Base-by-base conservation (phyloP, 2,797 vertebrate species). In the Amazonetta brasiliensis region DNA sequence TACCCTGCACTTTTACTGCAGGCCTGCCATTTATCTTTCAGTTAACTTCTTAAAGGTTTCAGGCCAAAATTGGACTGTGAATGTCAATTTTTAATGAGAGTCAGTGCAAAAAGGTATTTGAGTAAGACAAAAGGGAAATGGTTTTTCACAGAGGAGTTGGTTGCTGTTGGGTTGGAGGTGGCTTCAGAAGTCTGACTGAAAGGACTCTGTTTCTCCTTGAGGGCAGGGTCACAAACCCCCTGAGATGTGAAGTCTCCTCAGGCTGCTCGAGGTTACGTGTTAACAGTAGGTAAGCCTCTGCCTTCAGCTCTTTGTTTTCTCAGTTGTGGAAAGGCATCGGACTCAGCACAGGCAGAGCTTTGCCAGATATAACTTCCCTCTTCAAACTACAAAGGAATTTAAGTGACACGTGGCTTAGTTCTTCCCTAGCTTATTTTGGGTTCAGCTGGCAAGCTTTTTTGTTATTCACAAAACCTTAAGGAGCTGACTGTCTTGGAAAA, bases 401-500 rank as follows among this genome's bases (percentile, higher is more conserved):
- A 46, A 62, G 50, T 50, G 69, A 35, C 43, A 20, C 18, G 25
- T 44, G 50, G 60, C 37, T 77, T 89, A 55, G 83, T 89, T 95
- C 19, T 90, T 59, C 56, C 87, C 79, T 39, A 74, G 46, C 41
- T 89, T 90, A n/a, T 20, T 84, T 90, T 87, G 72, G 19, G 58
- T 89, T 94, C 60, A 89, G 23, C 69, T 90, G 86, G 64, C 74
- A 95, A 84, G 60, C 35, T 63, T 52, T 76, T 63, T 46, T 92
- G 46, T 82, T 95, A 26, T 59, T 87, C 28, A 30, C 54, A 67
- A 92, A 84, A 67, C 37, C 44, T 80, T 80, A 54, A 88, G 46
- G 16, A 92, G 35, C 66, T 92, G 91, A 86, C 62, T 93, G 52
- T n/a, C 33, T 83, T 72, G 50, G 81, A 92, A 88, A 75, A 94